Evolutionary conservation across 2,113 vertebrate genomes (phyloP).

Genomic region (Lophura nycthemera): DNA sequence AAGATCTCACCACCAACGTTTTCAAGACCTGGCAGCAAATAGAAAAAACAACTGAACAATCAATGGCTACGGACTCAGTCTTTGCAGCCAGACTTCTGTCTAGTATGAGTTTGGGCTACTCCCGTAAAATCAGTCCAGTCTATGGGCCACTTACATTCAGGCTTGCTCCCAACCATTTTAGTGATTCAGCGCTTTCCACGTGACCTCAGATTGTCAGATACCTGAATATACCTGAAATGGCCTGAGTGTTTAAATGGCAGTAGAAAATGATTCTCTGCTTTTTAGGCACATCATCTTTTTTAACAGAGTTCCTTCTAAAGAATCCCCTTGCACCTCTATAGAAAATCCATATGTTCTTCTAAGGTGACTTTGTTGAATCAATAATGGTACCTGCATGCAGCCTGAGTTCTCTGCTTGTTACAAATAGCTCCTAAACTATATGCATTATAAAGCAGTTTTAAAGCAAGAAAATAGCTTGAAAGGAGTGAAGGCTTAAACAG

Average conservation of each 20-base stretch:
- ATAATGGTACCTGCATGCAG: not conserved
- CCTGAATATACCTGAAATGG: not conserved
- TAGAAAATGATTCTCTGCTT: not conserved
- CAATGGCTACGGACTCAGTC: not conserved
- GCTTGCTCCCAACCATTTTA: not conserved
- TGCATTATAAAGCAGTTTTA: not conserved
- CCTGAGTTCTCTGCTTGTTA: not conserved
- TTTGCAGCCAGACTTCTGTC: not conserved
- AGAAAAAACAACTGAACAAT: not conserved
- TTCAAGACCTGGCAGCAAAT: not conserved
- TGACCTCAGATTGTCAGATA: not conserved
- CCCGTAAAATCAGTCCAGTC: not conserved
- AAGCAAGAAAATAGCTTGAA: not conserved
- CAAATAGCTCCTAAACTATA: not conserved
- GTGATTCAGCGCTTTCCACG: not conserved
- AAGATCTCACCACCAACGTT: not conserved
- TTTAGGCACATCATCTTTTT: not conserved
- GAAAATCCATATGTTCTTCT: not conserved
- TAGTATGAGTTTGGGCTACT: not conserved
- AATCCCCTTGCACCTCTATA: not conserved
- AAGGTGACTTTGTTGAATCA: not conserved
- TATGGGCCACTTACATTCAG: not conserved
- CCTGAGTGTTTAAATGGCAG: not conserved
- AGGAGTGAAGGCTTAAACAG: not conserved
- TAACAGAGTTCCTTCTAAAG: not conserved